These are phyloP conservation scores for Zaprionus africanus DNA, from an alignment of 1,140 invertebrate species.

Conservation along the genomic window DNA sequence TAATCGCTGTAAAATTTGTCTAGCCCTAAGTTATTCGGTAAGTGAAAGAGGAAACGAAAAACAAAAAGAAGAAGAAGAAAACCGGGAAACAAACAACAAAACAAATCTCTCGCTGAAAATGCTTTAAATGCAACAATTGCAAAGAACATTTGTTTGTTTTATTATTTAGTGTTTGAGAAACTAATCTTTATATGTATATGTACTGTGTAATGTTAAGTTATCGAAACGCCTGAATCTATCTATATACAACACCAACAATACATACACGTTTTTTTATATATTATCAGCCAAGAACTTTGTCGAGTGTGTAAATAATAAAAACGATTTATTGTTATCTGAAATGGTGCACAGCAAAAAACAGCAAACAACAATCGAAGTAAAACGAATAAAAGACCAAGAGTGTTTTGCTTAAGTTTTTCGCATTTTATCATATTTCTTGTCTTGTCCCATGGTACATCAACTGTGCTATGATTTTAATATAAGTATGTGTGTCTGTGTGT, in stretches of 20 bases:
- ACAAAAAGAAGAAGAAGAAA: conserved; percentile 18
- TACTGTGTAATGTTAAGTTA: conserved; percentile 37
- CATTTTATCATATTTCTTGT: conserved; percentile 64
- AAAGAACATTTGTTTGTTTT: conserved; percentile 37
- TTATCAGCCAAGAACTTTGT: conserved; percentile 48
- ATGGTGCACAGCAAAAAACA: conserved; percentile 17
- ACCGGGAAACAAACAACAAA: not conserved
- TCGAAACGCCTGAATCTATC: conserved; percentile 48
- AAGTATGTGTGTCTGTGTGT: conserved; percentile 38
- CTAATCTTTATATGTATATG: conserved; percentile 1
- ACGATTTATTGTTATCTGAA: conserved; percentile 63
- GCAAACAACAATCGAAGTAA: not conserved
- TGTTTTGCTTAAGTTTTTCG: conserved; percentile 26
- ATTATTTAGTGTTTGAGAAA: conserved; percentile 36
- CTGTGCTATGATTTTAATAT: conserved; percentile 57
- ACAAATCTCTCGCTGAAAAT: conserved; percentile 50
- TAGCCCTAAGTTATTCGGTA: conserved; percentile 66
- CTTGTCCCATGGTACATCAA: conserved; percentile 69
- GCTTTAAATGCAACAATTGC: conserved; percentile 80
- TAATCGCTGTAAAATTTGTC: conserved; percentile 40
- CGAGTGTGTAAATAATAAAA: conserved; percentile 72
- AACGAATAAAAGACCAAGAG: conserved; percentile 12
- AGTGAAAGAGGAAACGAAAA: conserved; percentile 45
- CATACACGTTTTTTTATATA: conserved; percentile 23
- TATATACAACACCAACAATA: conserved; percentile 3